Conservation (phyloP, 92 coral and sea anemone genomes). For the Phymanthus crucifer region DNA sequence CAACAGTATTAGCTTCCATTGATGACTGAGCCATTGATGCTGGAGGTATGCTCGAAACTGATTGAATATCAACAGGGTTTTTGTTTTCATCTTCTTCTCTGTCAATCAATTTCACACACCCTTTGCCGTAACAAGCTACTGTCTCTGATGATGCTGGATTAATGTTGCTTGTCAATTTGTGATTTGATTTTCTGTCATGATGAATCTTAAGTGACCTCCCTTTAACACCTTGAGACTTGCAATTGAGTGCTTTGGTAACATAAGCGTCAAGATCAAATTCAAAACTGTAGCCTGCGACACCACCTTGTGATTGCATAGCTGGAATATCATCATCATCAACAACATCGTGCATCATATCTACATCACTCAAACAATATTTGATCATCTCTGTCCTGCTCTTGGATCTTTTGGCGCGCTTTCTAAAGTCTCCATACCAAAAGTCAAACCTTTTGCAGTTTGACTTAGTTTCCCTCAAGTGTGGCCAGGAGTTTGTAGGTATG, state of each 20-base stretch:
- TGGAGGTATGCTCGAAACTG: background rate
- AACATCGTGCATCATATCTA: background rate
- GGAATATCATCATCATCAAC: background rate
- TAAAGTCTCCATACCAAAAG: conserved; percentile 30
- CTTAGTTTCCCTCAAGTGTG: conserved; percentile 23
- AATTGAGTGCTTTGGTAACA: conserved; percentile 11
- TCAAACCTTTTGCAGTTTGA: background rate
- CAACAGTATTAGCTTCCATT: background rate
- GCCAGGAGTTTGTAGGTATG: conserved; percentile 40
- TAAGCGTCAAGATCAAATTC: conserved; percentile 45
- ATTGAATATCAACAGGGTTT: conserved; percentile 18
- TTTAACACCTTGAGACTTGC: background rate
- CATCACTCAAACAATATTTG: background rate
- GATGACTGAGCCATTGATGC: background rate
- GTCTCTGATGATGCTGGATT: conserved; percentile 45
- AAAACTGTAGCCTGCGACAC: background rate
- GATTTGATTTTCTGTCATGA: background rate
- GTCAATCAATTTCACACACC: conserved; percentile 51
- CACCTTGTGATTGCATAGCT: background rate
- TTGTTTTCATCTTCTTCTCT: background rate
- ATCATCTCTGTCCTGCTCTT: conserved; percentile 12
- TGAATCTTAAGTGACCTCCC: background rate
- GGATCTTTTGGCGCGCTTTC: conserved; percentile 16
- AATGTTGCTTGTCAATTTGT: background rate
- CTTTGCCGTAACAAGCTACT: conserved; percentile 41